Percentiles rank a stretch among this genome's conserved stretches.
Evolutionary conservation across 2,888 invertebrate species (phyloP).

Genomic region (Leptinotarsa tumamoca): DNA sequence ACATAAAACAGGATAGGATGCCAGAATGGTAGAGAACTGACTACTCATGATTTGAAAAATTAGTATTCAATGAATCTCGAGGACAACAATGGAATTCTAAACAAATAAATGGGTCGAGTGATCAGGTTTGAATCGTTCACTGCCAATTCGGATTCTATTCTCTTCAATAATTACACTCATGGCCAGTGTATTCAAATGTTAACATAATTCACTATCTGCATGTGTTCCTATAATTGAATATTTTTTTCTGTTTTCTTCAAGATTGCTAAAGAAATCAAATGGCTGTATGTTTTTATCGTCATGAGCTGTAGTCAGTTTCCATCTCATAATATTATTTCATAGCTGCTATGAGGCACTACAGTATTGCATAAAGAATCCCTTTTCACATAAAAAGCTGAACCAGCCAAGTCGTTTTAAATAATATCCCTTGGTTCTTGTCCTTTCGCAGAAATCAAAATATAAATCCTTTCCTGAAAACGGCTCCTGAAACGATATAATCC

Average conservation of each 20-base stretch:
- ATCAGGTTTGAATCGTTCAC: too few relatives aligned
- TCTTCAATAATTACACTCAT: neutral
- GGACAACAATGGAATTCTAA: too few relatives aligned
- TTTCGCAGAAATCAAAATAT: slow-evolving; percentile 12
- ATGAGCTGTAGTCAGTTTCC: neutral
- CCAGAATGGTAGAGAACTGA: too few relatives aligned
- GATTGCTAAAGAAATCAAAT: too few relatives aligned
- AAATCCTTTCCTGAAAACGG: neutral
- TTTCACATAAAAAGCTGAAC: neutral
- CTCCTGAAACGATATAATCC: slow-evolving; percentile 16
- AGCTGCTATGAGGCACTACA: neutral
- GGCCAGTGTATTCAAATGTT: too few relatives aligned
- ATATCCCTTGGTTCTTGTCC: slow-evolving; percentile 12
- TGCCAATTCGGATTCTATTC: neutral
- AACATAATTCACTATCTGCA: too few relatives aligned
- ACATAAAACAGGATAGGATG: too few relatives aligned
- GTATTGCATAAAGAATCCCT: neutral
- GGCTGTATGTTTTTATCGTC: neutral
- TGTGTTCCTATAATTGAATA: too few relatives aligned
- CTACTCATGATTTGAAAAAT: too few relatives aligned
- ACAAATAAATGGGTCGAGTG: too few relatives aligned
- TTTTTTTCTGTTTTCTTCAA: too few relatives aligned
- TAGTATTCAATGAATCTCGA: too few relatives aligned
- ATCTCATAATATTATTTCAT: neutral
- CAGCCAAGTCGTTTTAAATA: neutral